Evolutionary conservation across 2,113 vertebrate species (phyloP).

Genomic region (Triplophysa rosa): DNA sequence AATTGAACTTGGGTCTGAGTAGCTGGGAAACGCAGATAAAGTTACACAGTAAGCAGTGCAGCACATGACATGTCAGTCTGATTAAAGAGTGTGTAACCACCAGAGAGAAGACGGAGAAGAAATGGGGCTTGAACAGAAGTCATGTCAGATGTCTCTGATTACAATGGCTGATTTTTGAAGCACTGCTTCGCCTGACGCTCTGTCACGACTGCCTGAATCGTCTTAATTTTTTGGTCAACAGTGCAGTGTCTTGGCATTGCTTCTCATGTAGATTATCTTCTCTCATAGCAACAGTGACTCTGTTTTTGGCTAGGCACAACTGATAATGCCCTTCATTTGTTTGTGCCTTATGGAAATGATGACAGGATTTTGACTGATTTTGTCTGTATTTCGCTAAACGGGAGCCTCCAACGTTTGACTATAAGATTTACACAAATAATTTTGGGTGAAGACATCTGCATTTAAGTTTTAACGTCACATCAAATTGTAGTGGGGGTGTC

Average conservation of each 20-base stretch:
- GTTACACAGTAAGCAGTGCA: constrained; percentile 19
- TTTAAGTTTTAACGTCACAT: background rate
- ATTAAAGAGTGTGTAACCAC: constrained; percentile 5
- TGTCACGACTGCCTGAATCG: background rate
- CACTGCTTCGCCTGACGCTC: background rate
- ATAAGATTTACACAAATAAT: background rate
- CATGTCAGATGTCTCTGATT: constrained; percentile 39
- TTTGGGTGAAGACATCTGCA: background rate
- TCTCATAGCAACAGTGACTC: constrained; percentile 33
- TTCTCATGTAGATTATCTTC: constrained; percentile 7
- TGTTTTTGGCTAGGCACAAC: background rate
- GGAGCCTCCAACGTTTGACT: too few relatives aligned
- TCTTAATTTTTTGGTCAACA: background rate
- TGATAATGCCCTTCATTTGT: constrained; percentile 14
- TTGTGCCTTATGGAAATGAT: background rate
- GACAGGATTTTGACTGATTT: background rate
- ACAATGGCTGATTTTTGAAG: constrained; percentile 25
- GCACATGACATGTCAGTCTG: constrained; percentile 32
- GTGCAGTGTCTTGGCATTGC: constrained; percentile 18
- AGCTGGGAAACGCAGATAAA: background rate
- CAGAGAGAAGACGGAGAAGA: constrained; percentile 19
- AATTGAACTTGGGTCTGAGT: background rate
- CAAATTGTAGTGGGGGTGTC: too few relatives aligned
- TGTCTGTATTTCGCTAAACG: background rate
- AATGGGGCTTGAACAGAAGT: constrained; percentile 11